These are phyloP conservation scores for Caenorhabditis sp. DNA, from an alignment of 2,888 invertebrate species.

Conservation along the genomic window DNA sequence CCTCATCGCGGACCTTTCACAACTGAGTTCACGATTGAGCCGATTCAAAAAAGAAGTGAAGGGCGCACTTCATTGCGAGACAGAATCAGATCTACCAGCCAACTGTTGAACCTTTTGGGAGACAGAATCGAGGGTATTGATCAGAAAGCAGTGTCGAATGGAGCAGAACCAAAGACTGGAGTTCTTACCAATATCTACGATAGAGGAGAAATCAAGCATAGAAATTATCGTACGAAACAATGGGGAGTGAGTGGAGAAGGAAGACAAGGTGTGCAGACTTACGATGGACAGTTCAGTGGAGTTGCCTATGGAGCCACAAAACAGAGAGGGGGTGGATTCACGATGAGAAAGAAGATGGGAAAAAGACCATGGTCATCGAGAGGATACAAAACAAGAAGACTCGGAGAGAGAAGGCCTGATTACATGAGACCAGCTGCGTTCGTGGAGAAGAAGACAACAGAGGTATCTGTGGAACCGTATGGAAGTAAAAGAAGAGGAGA, in stretches of 20 bases:
- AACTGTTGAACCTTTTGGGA: slow-evolving; percentile 51
- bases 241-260: slow-evolving; percentile 43
- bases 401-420: slow-evolving; percentile 42
- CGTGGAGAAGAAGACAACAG: slow-evolving; percentile 46
- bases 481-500: slow-evolving; percentile 40
- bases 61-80: slow-evolving; percentile 36
- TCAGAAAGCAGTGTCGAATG: slow-evolving; percentile 31
- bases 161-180: slow-evolving; percentile 49
- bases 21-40: slow-evolving; percentile 52
- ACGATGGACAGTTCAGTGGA: slow-evolving; percentile 56
- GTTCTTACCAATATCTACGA: slow-evolving; percentile 49
- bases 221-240: slow-evolving; percentile 50
- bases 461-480: slow-evolving; percentile 45
- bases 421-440: slow-evolving; percentile 28
- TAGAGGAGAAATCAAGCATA: slow-evolving; percentile 39
- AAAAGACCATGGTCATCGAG: slow-evolving; percentile 43
- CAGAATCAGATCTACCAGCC: slow-evolving; percentile 48
- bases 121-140: slow-evolving; percentile 55
- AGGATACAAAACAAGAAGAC: slow-evolving; percentile 39
- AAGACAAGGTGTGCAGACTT: slow-evolving; percentile 30
- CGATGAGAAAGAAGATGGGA: slow-evolving; percentile 51
- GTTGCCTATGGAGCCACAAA: slow-evolving; percentile 46
- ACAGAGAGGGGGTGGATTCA: slow-evolving; percentile 40
- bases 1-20: slow-evolving; percentile 23
- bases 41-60: slow-evolving; percentile 44